Evolutionary conservation across 2,113 vertebrate species (phyloP), one percentile per base, ranked within the genome.

Genomic region (Vulpes vulpes): DNA sequence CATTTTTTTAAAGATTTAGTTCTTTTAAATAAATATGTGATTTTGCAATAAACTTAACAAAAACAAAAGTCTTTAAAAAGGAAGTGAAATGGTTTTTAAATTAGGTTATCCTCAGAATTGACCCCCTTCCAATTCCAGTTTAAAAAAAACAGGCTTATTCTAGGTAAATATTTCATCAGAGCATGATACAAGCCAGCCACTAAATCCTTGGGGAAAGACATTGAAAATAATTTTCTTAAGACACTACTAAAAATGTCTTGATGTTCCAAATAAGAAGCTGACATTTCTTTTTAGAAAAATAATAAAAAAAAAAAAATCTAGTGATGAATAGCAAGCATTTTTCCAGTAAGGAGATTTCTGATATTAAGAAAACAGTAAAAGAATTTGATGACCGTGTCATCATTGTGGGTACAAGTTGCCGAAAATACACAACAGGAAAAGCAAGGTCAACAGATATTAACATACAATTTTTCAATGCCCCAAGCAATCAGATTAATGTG

Each of bases 401-500:
- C 53, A 71, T 30, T 55, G 15, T 59, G 27, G 81, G 20, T 79
- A 27, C 3, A 97, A 85, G 60, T 84, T 93, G 53, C 43, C 96
- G 64, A 92, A 97, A 96, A 93, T 82, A 85, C 27, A 27, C 22
- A 91, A 67, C 1, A 81, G 51, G 35, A 67, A 84, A 89, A 20
- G 12, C 20, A 95, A 91, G 60, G 89, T 93, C 57, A 93, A n/a
- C 78, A 65, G 3, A 94, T 79, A 96, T 74, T 79, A 79, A 49
- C 67, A 62, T 25, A 62, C 22, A 83, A 11, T 30, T 57, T 80
- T 80, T 73, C 19, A 88, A 49, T 93, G 38, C 38, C n/a, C 49
- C 10, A 65, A 67, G 25, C 16, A 35, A 25, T 27, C 30, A 80
- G 22, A 90, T 83, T 96, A 97, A 96, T 89, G 25, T 38, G 23